phyloP scores from a whole-genome alignment of 1,140 invertebrate genomes.

The Teleogryllus occipitalis region DNA sequence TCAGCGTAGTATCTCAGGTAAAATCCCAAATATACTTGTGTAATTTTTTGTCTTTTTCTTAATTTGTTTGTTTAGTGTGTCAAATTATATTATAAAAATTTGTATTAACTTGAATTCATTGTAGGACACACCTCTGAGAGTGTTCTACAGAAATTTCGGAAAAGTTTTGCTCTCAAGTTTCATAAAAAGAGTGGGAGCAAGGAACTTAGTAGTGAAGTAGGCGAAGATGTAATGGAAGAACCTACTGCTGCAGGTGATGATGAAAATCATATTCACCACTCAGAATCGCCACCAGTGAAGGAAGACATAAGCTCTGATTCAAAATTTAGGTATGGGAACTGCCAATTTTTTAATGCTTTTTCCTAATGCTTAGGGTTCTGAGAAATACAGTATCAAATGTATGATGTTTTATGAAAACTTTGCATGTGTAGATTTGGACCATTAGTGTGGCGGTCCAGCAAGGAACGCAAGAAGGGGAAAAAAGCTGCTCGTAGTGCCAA shows the following conservation, averaged over 20 bases:
- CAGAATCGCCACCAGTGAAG: constrained; percentile 33
- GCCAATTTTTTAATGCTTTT: background rate
- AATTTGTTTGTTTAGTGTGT: background rate
- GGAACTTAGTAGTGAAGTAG: constrained; percentile 33
- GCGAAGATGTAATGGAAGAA: constrained; percentile 36
- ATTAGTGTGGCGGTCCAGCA: constrained; percentile 60
- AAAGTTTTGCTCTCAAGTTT: constrained; percentile 56
- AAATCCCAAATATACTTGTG: background rate
- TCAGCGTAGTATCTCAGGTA: constrained; percentile 25
- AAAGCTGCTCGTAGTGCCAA: constrained; percentile 60
- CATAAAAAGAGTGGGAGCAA: constrained; percentile 43
- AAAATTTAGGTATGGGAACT: constrained; percentile 35
- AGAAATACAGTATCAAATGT: too few species aligned
- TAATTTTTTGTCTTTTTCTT: background rate
- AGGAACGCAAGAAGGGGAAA: constrained; percentile 56
- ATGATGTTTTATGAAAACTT: too few species aligned
- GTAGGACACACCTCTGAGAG: constrained; percentile 29
- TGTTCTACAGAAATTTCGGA: constrained; percentile 60
- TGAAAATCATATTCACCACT: constrained; percentile 26
- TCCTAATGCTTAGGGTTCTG: too few species aligned
- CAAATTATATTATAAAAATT: background rate
- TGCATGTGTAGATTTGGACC: constrained; percentile 48
- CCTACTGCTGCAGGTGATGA: constrained; percentile 32
- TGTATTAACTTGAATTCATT: background rate
- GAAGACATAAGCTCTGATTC: constrained; percentile 36